Percentiles rank a stretch among this genome's conserved stretches.
Conservation (phyloP, 2,797 vertebrate species). For the Vultur gryphus region DNA sequence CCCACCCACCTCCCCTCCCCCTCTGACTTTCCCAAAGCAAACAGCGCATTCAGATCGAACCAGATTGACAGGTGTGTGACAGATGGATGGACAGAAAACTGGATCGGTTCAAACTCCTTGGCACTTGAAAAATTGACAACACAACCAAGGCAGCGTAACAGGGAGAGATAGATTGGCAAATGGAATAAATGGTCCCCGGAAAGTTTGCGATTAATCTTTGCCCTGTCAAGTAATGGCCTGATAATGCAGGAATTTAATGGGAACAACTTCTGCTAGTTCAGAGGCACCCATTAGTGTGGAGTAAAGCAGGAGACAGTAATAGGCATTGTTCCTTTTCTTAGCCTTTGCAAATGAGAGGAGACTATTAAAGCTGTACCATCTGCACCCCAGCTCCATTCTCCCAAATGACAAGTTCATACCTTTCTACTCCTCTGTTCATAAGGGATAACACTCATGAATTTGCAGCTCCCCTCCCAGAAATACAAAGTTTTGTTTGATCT, state of each 20-base stretch:
- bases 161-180: constrained; percentile 64
- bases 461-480: not conserved
- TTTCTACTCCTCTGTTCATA: not conserved
- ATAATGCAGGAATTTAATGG: constrained; percentile 68
- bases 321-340: constrained; percentile 16
- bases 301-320: constrained; percentile 33
- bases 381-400: not conserved
- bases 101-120: constrained; percentile 57
- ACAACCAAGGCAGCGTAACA: constrained; percentile 48
- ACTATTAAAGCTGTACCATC: not conserved
- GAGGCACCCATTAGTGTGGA: constrained; percentile 47
- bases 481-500: not conserved
- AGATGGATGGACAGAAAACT: constrained; percentile 58
- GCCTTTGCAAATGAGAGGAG: constrained; percentile 6
- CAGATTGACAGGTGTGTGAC: constrained; percentile 57
- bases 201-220: constrained; percentile 69
- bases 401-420: not conserved
- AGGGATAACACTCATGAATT: not conserved
- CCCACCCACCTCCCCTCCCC: not conserved
- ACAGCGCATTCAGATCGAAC: constrained; percentile 19
- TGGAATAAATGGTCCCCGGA: constrained; percentile 60
- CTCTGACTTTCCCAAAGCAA: constrained; percentile 32
- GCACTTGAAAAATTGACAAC: constrained; percentile 68
- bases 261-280: constrained; percentile 35
- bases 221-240: constrained; percentile 67